phyloP scores from a whole-genome alignment of 2,797 vertebrate genomes.

The Phrynocephalus forsythii region DNA sequence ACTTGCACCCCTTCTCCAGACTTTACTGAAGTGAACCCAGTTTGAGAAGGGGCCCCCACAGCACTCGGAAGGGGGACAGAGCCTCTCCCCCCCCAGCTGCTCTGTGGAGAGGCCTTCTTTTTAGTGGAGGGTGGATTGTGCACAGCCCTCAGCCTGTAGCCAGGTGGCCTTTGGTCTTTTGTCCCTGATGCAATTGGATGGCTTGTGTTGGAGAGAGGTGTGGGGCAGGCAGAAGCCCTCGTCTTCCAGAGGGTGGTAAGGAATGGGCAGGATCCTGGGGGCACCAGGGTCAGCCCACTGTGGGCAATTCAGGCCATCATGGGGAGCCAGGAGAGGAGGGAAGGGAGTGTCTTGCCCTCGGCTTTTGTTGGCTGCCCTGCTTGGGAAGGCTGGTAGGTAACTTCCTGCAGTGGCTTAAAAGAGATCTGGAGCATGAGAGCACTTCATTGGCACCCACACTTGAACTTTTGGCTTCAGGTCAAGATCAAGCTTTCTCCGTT shows the following conservation, averaged over 20 bases:
- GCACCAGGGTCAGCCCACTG: too few relatives aligned
- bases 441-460: background rate
- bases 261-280: accelerated
- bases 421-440: accelerated
- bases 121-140: background rate
- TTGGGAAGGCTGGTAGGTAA: too few relatives aligned
- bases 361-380: too few relatives aligned
- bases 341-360: too few relatives aligned
- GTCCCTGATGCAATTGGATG: background rate
- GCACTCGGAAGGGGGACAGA: background rate
- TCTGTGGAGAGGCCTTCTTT: too few relatives aligned
- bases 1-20: background rate
- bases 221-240: too few relatives aligned
- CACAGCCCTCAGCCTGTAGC: background rate
- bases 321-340: too few relatives aligned
- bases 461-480: slow-evolving; percentile 22
- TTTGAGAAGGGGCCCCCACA: background rate
- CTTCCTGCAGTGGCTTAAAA: background rate
- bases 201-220: background rate
- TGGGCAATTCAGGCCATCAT: too few relatives aligned
- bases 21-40: too few relatives aligned
- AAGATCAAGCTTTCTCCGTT: background rate
- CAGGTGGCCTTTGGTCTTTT: background rate
- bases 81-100: background rate
- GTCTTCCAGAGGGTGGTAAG: background rate